Evolutionary conservation across 2,113 vertebrate species (phyloP).

Genomic region (Oceanites oceanicus): DNA sequence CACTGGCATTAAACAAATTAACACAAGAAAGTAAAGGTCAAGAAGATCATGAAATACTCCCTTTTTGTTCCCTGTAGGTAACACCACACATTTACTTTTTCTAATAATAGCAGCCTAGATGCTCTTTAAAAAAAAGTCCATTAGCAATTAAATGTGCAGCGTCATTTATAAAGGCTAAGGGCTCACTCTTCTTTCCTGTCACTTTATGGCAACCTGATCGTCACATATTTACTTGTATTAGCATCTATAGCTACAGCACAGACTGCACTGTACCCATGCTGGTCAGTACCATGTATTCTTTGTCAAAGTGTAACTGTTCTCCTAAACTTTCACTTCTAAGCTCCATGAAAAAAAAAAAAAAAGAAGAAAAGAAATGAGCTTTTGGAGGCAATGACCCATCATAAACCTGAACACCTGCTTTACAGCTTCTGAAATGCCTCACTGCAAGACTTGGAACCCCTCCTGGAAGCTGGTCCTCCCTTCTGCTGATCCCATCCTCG

Average conservation of each 20-base stretch:
- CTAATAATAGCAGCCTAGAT: constrained; percentile 1
- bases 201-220: not conserved
- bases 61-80: not conserved
- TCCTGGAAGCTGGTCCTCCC: not conserved
- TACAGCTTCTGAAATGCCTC: not conserved
- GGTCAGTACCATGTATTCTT: not conserved
- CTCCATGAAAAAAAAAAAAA: not conserved
- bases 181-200: not conserved
- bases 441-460: not conserved
- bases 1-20: constrained; percentile 23
- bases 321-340: not conserved
- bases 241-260: not conserved
- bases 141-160: not conserved
- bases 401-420: not conserved
- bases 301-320: not conserved
- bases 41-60: not conserved
- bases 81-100: not conserved
- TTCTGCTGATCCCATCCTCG: not conserved
- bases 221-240: not conserved
- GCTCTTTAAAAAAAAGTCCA: not conserved
- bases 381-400: not conserved
- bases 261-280: not conserved
- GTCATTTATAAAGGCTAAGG: not conserved
- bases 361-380: not conserved
- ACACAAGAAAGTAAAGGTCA: constrained; percentile 14